A percentile compares a stretch with the other conserved stretches of the same genome.
phyloP scores from a whole-genome alignment of 64 coral and sea anemone genomes.

The Porites lutea region DNA sequence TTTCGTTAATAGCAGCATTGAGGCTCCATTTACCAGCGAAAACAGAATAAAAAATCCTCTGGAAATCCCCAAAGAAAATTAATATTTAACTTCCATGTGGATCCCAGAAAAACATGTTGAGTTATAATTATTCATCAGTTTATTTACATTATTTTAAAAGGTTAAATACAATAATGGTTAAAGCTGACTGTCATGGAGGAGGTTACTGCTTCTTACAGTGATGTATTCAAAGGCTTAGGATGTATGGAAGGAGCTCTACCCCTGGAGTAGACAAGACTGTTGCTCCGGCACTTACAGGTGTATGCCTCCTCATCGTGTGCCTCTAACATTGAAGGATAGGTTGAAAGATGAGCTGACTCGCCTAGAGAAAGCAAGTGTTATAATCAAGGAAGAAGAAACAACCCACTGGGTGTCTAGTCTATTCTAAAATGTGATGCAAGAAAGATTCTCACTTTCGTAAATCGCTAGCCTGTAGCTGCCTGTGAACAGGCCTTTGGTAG shows the following conservation, averaged over 20 bases:
- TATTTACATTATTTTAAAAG: too few species aligned
- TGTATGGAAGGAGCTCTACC: neutral
- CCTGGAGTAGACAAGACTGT: neutral
- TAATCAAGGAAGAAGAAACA: slow-evolving; percentile 14
- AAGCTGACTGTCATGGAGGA: neutral
- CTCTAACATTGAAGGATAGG: neutral
- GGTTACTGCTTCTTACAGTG: neutral
- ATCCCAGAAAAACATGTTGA: too few species aligned
- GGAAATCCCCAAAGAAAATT: too few species aligned
- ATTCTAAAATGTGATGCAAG: too few species aligned
- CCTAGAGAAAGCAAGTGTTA: neutral
- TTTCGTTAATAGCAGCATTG: too few species aligned
- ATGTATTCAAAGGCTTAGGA: neutral
- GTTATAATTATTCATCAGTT: too few species aligned
- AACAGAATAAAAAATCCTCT: too few species aligned
- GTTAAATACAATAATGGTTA: neutral
- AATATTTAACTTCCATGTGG: too few species aligned
- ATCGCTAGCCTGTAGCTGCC: too few species aligned
- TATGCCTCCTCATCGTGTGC: neutral
- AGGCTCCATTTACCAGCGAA: too few species aligned
- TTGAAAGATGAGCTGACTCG: slow-evolving; percentile 2
- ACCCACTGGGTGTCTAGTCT: neutral
- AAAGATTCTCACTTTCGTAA: too few species aligned
- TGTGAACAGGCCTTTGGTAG: too few species aligned
- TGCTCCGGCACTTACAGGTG: neutral